Evolutionary conservation across 2,797 vertebrate species (phyloP).

Genomic region (Coccyzus lansbergi): DNA sequence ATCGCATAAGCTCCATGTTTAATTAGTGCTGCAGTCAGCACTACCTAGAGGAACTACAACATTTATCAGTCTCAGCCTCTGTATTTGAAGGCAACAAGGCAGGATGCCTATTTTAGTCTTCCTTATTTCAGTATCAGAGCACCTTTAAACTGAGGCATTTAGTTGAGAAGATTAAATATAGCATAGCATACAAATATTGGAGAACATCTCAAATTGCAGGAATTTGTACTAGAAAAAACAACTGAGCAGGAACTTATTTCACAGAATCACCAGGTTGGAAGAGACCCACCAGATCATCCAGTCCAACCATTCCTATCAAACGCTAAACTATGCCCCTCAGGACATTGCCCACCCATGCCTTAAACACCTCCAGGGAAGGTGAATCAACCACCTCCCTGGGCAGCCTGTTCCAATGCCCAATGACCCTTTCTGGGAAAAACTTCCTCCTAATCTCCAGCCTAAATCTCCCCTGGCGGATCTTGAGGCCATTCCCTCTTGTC

Average conservation of each 20-base stretch:
- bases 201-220: not conserved
- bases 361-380: no score
- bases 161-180: not conserved
- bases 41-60: constrained; percentile 38
- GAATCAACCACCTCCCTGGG: no score
- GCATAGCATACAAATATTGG: not conserved
- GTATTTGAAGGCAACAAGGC: constrained; percentile 1
- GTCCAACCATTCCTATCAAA: no score
- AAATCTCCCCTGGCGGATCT: no score
- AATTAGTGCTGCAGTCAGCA: constrained; percentile 54
- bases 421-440: no score
- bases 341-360: no score
- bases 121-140: not conserved
- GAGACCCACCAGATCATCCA: no score
- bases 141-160: not conserved
- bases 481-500: no score
- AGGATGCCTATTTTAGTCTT: not conserved
- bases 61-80: constrained; percentile 30
- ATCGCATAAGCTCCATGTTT: constrained; percentile 30
- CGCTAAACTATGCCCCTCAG: no score
- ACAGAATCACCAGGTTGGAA: no score
- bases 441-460: no score
- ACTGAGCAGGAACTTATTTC: not conserved
- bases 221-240: not conserved
- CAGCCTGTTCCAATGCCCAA: no score